Conservation (phyloP, 2,113 vertebrate species). For the Climacteris rufus region DNA sequence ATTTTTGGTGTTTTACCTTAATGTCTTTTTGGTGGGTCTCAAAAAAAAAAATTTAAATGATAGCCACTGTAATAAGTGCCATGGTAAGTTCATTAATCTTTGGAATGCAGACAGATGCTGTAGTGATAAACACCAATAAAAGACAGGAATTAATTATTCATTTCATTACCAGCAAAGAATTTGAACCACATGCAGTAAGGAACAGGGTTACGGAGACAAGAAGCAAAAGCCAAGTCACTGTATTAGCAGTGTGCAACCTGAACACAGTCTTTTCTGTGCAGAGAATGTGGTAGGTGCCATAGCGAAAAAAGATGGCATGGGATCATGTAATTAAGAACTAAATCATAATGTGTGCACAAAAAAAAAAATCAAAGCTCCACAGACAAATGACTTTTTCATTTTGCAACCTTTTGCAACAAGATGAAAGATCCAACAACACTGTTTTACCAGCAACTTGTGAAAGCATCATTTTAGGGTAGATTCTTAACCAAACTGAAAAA, state of each 20-base stretch:
- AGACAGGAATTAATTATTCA: constrained; percentile 1
- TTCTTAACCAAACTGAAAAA: neutral
- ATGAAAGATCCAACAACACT: neutral
- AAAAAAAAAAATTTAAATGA: neutral
- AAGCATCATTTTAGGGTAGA: neutral
- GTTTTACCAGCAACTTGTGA: neutral
- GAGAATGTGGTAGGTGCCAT: neutral
- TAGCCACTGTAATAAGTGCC: neutral
- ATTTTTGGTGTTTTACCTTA: neutral
- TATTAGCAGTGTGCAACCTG: neutral
- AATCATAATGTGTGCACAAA: neutral
- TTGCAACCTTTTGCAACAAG: neutral
- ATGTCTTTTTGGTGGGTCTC: neutral
- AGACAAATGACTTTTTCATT: neutral
- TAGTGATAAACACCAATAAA: neutral
- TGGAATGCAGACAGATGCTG: neutral
- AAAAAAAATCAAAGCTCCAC: neutral
- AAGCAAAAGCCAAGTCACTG: neutral
- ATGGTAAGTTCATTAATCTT: neutral
- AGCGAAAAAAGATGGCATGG: neutral
- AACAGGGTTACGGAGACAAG: neutral
- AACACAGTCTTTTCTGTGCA: neutral
- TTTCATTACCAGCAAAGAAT: neutral
- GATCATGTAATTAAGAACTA: neutral
- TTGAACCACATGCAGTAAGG: neutral